Conservation (phyloP, 2,797 vertebrate species). For the Malacoctenus gilli region DNA sequence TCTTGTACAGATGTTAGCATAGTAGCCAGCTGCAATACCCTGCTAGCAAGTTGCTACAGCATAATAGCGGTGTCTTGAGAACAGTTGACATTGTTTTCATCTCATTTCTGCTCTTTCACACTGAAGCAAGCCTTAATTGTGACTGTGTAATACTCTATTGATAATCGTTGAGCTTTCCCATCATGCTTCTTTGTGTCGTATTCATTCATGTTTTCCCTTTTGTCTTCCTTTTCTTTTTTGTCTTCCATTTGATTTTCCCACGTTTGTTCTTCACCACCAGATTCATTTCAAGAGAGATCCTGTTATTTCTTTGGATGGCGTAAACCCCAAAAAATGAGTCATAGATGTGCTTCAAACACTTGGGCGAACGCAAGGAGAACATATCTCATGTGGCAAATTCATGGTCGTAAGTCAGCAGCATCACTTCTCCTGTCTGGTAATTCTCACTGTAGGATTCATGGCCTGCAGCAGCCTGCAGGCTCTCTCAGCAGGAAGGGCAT, state of each 20-base stretch:
- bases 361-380: slow-evolving; percentile 83
- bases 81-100: not conserved
- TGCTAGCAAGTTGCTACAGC: no score
- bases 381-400: slow-evolving; percentile 79
- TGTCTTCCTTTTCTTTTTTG: slow-evolving; percentile 9
- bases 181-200: not conserved
- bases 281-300: slow-evolving; percentile 33
- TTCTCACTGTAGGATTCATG: slow-evolving; percentile 76
- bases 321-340: slow-evolving; percentile 68
- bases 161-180: not conserved
- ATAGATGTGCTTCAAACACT: slow-evolving; percentile 80
- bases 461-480: slow-evolving; percentile 46
- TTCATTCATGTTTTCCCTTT: slow-evolving; percentile 4
- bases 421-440: slow-evolving; percentile 69
- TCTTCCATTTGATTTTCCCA: slow-evolving; percentile 12
- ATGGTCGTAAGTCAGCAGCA: slow-evolving; percentile 71
- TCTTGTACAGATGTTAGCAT: not conserved
- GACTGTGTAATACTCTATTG: no score
- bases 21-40: no score
- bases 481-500: slow-evolving; percentile 57
- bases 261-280: slow-evolving; percentile 51
- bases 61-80: no score
- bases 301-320: slow-evolving; percentile 43
- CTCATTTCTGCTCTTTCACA: no score
- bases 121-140: no score